These are phyloP conservation scores for Arenicola marina DNA, from an alignment of 2,888 invertebrate species.

Conservation along the genomic window DNA sequence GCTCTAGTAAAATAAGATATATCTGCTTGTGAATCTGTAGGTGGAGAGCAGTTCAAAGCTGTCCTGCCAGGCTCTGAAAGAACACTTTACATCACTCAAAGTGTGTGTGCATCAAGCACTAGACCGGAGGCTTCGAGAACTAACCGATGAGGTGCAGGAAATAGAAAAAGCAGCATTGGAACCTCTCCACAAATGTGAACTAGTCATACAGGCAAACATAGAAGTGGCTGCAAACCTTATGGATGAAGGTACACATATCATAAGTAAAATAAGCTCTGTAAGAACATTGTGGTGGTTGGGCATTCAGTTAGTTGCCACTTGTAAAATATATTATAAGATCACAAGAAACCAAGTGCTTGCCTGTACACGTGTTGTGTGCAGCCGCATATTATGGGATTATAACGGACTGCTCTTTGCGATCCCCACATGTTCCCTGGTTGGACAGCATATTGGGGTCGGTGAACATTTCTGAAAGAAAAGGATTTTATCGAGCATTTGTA, in stretches of 20 bases:
- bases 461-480: no score
- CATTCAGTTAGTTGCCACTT: neutral
- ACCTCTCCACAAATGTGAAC: slow-evolving; percentile 48
- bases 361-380: no score
- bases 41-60: slow-evolving; percentile 41
- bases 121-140: slow-evolving; percentile 36
- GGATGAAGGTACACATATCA: slow-evolving; percentile 43
- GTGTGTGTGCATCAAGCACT: slow-evolving; percentile 38
- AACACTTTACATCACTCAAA: slow-evolving; percentile 44
- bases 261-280: neutral
- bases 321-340: neutral
- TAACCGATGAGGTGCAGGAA: slow-evolving; percentile 41
- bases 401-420: no score
- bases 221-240: slow-evolving; percentile 42
- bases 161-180: slow-evolving; percentile 40
- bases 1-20: no score
- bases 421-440: no score
- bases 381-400: no score
- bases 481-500: no score
- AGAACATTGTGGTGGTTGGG: neutral
- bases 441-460: neutral
- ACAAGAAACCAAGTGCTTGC: no score
- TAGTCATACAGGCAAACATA: slow-evolving; percentile 44
- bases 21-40: no score
- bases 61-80: slow-evolving; percentile 39